These are phyloP conservation scores for Nemoura dubitans DNA, from an alignment of 2,888 invertebrate species.

Conservation along the genomic window DNA sequence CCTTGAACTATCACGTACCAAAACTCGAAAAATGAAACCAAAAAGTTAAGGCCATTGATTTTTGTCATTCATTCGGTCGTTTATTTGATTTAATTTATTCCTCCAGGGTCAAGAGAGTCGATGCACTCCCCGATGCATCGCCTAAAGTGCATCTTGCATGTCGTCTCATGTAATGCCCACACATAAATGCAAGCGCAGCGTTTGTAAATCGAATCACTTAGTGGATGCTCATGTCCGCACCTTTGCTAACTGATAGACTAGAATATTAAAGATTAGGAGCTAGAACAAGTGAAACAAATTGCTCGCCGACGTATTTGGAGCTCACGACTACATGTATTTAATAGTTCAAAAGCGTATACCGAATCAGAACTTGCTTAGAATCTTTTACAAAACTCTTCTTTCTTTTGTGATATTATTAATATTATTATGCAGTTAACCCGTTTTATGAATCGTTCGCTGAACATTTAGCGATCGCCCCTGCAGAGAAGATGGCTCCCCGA, in stretches of 20 bases:
- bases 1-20: slow-evolving; percentile 26
- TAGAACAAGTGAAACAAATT: neutral
- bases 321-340: neutral
- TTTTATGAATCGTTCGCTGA: neutral
- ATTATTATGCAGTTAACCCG: slow-evolving; percentile 16
- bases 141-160: neutral
- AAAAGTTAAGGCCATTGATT: neutral
- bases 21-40: neutral
- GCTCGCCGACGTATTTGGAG: neutral
- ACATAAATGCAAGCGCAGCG: neutral
- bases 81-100: neutral
- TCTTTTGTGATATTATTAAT: slow-evolving; percentile 9
- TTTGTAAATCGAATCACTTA: slow-evolving; percentile 3
- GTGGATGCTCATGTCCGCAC: neutral
- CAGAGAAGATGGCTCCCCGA: slow-evolving; percentile 8
- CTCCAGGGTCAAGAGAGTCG: neutral
- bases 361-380: neutral
- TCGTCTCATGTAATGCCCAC: neutral
- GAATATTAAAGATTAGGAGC: neutral
- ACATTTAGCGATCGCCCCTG: slow-evolving; percentile 16
- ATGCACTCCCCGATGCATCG: neutral
- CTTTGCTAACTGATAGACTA: neutral
- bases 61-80: neutral
- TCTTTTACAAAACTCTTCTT: neutral
- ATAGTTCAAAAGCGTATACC: neutral